Conservation (phyloP, 2,113 vertebrate genomes). For the Hassar affinis region DNA sequence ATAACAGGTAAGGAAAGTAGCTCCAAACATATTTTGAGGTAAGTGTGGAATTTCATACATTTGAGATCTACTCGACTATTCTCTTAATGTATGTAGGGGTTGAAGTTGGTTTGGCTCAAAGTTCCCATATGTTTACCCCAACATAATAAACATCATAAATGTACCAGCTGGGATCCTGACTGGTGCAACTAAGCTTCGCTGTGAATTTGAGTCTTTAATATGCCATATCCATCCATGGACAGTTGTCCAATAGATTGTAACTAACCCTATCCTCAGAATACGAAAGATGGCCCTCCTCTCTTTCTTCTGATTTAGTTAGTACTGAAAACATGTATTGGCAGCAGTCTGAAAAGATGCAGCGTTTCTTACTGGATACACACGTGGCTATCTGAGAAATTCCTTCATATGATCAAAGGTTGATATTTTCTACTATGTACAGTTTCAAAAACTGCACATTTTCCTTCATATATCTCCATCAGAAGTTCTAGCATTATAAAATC, state of each 20-base stretch:
- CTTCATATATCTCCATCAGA: not conserved
- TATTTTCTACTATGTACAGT: not conserved
- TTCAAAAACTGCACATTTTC: not conserved
- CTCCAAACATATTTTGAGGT: not conserved
- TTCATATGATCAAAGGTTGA: not conserved
- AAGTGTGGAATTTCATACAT: not conserved
- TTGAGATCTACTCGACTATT: not conserved
- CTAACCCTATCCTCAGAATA: not conserved
- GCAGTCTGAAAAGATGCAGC: not conserved
- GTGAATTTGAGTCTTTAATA: not conserved
- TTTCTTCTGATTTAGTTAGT: not conserved
- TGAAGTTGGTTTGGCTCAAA: not conserved
- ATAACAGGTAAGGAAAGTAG: not conserved
- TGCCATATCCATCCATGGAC: not conserved
- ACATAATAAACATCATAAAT: not conserved
- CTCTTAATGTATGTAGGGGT: not conserved
- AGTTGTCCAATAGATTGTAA: not conserved
- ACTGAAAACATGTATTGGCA: not conserved
- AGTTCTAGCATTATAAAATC: not conserved
- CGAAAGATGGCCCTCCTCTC: not conserved
- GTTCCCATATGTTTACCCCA: not conserved
- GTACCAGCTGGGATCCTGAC: not conserved
- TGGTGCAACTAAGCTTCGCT: not conserved
- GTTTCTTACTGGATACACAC: not conserved
- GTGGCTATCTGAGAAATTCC: not conserved